Percentiles rank a stretch among this genome's conserved stretches.
Conservation (phyloP, 2,888 invertebrate genomes). For the Drosophila neutralis region DNA sequence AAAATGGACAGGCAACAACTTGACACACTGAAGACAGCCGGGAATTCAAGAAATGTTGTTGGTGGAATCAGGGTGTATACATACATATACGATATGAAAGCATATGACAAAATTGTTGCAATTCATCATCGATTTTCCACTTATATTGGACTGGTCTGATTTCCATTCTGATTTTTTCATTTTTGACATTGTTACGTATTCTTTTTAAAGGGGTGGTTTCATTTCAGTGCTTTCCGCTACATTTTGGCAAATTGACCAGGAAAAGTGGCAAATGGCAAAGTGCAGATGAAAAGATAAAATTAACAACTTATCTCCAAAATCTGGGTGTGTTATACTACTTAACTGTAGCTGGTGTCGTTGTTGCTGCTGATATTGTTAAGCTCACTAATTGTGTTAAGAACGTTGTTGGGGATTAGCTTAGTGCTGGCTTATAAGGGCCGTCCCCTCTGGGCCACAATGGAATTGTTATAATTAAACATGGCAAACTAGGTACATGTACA, state of each 20-base stretch:
- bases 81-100: too few relatives aligned
- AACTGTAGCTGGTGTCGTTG: background rate
- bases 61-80: background rate
- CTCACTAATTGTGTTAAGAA: conserved; percentile 5
- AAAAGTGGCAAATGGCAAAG: background rate
- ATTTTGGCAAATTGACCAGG: background rate
- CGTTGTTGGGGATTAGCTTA: conserved; percentile 19
- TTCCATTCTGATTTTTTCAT: background rate
- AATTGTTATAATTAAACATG: conserved; percentile 17
- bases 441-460: background rate
- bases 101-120: too few relatives aligned
- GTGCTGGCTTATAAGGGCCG: background rate
- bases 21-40: background rate
- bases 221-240: background rate
- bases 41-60: background rate
- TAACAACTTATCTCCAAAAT: background rate
- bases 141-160: too few relatives aligned
- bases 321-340: background rate
- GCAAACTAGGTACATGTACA: background rate
- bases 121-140: too few relatives aligned
- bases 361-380: background rate
- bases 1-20: background rate
- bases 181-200: background rate
- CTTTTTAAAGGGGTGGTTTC: background rate
- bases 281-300: background rate